Evolutionary conservation across 1,140 invertebrate species (phyloP), one percentile per base, ranked within the genome.

Genomic region (Teleopsis dalmanni): DNA sequence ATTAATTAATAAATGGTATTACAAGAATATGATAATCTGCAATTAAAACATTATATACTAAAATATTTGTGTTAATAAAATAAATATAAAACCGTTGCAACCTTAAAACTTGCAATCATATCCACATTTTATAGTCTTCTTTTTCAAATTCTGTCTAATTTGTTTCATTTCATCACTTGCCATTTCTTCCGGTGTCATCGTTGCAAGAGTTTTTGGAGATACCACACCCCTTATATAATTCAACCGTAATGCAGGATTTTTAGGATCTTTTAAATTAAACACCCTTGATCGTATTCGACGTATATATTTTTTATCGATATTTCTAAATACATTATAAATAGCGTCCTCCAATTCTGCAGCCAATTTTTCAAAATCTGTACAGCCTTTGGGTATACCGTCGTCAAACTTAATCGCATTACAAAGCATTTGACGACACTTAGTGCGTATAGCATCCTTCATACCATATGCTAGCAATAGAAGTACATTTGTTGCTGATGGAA

Each of bases 151-250:
- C 63, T 95, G 89, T 54, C 97, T 76, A 34, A 98, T 65, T 46
- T 88, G 81, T 71, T 98, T 98, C 80, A 99, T 95, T 70, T 98
- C 95, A 65, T 96, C 88, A 72, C 91, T 97, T 0, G 96, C 96
- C 97, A 99, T 99, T 75, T 99, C 97, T 78, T 99, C 96, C 1
- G 95, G 87, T 1, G 92, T 92, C 96, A 99, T 99, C 43, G 79
- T 81, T 25, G 96, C 95, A 53, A 99, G 76, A 57, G 85, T 82
- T 23, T 83, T 78, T 13, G 95, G 84, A 22, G 83, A 75, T 50
- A 99, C 88, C 4, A 83, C 83, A 7, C 95, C 96, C 60, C 85
- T 83, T 14, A 99, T 77, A 51, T 94, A 96, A 75, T 98, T 98
- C n/a, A 85, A 84, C 44, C 94, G 78, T 21, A 99, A 71, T 34